Conservation (phyloP, 2,888 invertebrate genomes). For the Cryptosula pallasiana region DNA sequence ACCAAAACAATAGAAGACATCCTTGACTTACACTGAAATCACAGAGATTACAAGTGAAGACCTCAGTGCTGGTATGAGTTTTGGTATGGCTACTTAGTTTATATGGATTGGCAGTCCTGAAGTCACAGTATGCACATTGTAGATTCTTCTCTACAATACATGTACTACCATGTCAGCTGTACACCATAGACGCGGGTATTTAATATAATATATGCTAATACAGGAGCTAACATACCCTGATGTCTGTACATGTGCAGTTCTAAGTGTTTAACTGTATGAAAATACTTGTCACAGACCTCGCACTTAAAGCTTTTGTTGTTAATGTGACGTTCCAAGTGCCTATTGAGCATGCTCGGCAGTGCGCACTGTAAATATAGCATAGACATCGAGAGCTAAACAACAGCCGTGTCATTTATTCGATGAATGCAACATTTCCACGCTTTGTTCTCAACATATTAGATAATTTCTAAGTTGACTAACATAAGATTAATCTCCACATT, state of each 20-base stretch:
- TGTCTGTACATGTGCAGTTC: constrained; percentile 28
- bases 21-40: constrained; percentile 24
- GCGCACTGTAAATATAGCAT: background rate
- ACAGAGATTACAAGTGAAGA: constrained; percentile 29
- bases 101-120: constrained; percentile 2
- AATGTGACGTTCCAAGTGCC: constrained; percentile 3
- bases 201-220: too few species aligned
- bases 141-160: constrained; percentile 15
- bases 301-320: background rate
- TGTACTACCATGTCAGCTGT: too few species aligned
- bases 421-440: too few species aligned
- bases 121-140: background rate
- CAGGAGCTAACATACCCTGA: constrained; percentile 25
- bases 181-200: too few species aligned
- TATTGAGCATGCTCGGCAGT: constrained; percentile 25
- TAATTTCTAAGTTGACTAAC: too few species aligned
- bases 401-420: too few species aligned
- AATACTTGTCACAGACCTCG: background rate
- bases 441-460: too few species aligned
- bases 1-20: too few species aligned
- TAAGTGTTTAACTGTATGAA: constrained; percentile 26
- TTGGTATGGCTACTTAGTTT: constrained; percentile 19
- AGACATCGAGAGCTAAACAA: too few species aligned
- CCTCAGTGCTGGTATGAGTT: constrained; percentile 27
- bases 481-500: background rate